Evolutionary conservation across 2,113 vertebrate genomes (phyloP).

Genomic region (Perca fluviatilis): DNA sequence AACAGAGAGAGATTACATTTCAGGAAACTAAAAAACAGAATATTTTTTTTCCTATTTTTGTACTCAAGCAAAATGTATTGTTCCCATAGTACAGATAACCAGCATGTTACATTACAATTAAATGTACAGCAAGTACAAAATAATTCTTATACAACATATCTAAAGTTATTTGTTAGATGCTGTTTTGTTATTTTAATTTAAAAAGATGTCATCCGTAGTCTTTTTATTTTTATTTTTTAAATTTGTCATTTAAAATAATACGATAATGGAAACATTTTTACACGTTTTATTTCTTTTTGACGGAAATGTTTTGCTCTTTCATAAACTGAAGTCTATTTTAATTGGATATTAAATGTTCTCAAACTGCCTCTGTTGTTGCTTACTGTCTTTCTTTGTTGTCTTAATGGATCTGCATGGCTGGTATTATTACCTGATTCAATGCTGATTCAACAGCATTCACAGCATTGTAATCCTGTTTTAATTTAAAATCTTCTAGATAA

Average conservation of each 20-base stretch:
- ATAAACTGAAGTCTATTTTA: slow-evolving; percentile 62
- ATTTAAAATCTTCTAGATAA: too few relatives aligned
- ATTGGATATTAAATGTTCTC: slow-evolving; percentile 69
- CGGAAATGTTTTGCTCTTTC: slow-evolving; percentile 34
- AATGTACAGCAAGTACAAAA: slow-evolving; percentile 1
- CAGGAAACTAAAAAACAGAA: slow-evolving; percentile 33
- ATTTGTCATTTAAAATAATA: background rate
- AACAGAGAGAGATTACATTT: slow-evolving; percentile 36
- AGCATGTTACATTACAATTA: slow-evolving; percentile 35
- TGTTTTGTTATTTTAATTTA: slow-evolving; percentile 10
- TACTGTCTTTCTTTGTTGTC: slow-evolving; percentile 6
- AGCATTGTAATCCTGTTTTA: too few relatives aligned
- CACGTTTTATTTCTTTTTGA: slow-evolving; percentile 28
- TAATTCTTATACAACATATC: slow-evolving; percentile 13
- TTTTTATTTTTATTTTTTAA: background rate
- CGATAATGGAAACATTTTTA: slow-evolving; percentile 29
- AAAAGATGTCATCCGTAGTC: slow-evolving; percentile 8
- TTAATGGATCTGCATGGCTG: slow-evolving; percentile 4
- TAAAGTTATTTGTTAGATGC: slow-evolving; percentile 9
- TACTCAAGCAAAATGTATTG: slow-evolving; percentile 50
- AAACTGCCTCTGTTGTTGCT: background rate
- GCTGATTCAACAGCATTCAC: too few relatives aligned
- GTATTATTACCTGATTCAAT: background rate
- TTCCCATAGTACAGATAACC: slow-evolving; percentile 31
- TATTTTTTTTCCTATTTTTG: slow-evolving; percentile 75